Percentiles rank a stretch among this genome's conserved stretches.
These are phyloP conservation scores for Azorinus chamasolen DNA, from an alignment of 2,888 invertebrate species.

Conservation along the genomic window DNA sequence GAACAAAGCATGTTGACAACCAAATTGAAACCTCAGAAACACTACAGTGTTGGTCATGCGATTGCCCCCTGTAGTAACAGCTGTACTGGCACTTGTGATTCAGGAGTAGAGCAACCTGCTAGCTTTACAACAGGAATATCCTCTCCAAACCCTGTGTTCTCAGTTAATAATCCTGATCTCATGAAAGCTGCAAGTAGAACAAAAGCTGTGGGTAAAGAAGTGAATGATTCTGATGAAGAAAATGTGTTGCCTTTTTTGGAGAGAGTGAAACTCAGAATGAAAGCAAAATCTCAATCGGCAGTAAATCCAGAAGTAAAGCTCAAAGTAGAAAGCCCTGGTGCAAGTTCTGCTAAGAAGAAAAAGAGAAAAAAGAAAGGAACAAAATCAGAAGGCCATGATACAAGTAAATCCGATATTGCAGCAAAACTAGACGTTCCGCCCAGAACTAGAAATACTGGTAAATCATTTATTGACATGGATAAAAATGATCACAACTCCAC, in stretches of 20 bases:
- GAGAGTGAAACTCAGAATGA: conserved; percentile 53
- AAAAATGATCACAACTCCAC: conserved; percentile 3
- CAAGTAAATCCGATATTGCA: no score
- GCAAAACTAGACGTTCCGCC: no score
- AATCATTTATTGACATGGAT: no score
- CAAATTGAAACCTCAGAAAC: conserved; percentile 37
- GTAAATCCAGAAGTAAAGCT: not conserved
- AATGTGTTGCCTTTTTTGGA: conserved; percentile 52
- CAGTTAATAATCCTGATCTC: not conserved
- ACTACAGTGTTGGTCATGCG: conserved; percentile 2
- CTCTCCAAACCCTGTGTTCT: no score
- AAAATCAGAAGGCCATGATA: no score
- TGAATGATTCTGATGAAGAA: conserved; percentile 1
- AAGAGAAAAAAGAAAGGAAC: no score
- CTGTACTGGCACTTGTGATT: no score
- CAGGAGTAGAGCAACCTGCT: no score
- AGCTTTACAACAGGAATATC: no score
- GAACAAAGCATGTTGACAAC: conserved; percentile 9
- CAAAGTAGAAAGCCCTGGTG: not conserved
- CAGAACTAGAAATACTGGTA: no score
- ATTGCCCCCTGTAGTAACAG: no score
- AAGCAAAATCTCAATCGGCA: conserved; percentile 5
- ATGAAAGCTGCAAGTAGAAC: not conserved
- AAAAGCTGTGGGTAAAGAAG: not conserved
- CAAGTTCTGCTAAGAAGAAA: not conserved